Percentiles rank a stretch among this genome's conserved stretches.
These are phyloP conservation scores for Dromius quadrimaculatus DNA, from an alignment of 2,888 invertebrate species.

Conservation along the genomic window DNA sequence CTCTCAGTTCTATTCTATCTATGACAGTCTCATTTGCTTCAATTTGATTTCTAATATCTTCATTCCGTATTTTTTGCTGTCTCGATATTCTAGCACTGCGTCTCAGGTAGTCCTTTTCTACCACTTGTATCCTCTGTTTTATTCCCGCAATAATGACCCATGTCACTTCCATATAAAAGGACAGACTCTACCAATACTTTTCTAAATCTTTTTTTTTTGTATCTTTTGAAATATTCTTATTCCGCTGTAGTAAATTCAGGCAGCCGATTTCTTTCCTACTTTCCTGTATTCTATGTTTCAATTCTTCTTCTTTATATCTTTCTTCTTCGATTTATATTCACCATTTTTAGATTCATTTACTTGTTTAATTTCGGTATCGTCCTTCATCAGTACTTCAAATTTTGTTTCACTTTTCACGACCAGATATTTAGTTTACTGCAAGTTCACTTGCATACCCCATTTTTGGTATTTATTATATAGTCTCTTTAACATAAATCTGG, in stretches of 20 bases:
- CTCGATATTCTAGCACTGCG: conserved; percentile 19
- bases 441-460: too few species aligned
- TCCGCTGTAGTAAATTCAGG: not conserved
- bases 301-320: not conserved
- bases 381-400: not conserved
- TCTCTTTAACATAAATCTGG: too few species aligned
- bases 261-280: not conserved
- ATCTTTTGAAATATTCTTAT: not conserved
- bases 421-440: too few species aligned
- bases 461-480: too few species aligned
- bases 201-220: not conserved
- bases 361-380: not conserved
- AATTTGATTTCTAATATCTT: conserved; percentile 37
- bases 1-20: conserved; percentile 20
- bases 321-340: not conserved
- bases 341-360: not conserved
- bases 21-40: conserved; percentile 34
- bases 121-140: conserved; percentile 39
- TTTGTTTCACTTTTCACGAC: too few species aligned
- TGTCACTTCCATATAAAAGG: too few species aligned
- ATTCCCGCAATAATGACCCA: not conserved
- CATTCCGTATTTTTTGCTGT: conserved; percentile 8
- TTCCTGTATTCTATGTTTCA: not conserved
- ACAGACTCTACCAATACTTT: too few species aligned
- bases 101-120: conserved; percentile 29